Base-by-base conservation (phyloP, 2,113 vertebrate genomes). In the Phoenicopterus ruber region DNA sequence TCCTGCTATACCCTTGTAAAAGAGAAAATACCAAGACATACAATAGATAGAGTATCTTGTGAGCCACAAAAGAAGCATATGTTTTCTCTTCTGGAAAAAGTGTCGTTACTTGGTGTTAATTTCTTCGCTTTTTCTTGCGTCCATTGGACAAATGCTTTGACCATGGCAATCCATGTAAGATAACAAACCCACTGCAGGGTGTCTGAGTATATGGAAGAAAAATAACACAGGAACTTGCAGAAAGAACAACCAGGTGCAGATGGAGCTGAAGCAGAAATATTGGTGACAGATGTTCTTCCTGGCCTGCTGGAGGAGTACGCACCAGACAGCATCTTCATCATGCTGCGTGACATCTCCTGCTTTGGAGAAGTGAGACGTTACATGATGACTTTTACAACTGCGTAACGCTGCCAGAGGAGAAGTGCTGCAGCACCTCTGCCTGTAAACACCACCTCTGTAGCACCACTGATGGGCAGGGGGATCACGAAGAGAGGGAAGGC, bases 261-360 rank as follows among this genome's bases (percentile, higher is more conserved):
- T 36, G 79, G 83, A 95, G 83, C 67, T 94, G 71, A 92, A 83
- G 42, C 86, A 97, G 93, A 93, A 96, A 96, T 91, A 79, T 32
- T 94, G 67, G 42, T 92, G 97, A 92, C 97, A 97, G 94, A 96
- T 97, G 96, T 96, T 97, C 87, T 94, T 94, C 94, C 82, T 92
- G 87, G 85, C 66, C 86, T 81, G 61, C 91, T 95, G 74, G 78
- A 96, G 61, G 44, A 86, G 49, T 74, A 42, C 0, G 1, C 47
- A 61, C 26, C 92, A 95, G 83, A 89, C 94, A 97, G 94, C 80
- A 91, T 91, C 94, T 97, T 95, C 96, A 96, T 97, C 90, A 92
- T 76, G 76, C 76, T 76, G 72, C 1, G 1, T 96, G 91, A 96
- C 94, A 95, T 96, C 87, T 92, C 67, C 63, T 92, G 62, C 85